phyloP scores from a whole-genome alignment of 2,113 vertebrate species.

The Reinhardtius hippoglossoides region DNA sequence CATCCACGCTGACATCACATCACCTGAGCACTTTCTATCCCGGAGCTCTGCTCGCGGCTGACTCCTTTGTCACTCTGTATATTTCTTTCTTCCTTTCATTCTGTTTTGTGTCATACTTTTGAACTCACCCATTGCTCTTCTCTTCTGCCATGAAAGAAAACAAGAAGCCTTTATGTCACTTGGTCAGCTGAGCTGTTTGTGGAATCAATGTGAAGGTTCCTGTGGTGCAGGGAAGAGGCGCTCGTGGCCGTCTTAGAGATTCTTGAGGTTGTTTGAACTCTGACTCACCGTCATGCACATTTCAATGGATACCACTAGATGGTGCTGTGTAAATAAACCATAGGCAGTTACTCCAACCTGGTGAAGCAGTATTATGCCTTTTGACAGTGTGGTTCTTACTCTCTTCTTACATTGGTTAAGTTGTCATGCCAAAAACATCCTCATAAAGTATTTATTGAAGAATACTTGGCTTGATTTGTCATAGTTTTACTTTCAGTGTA shows the following conservation, averaged over 20 bases:
- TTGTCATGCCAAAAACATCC: slow-evolving; percentile 70
- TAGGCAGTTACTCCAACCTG: slow-evolving; percentile 50
- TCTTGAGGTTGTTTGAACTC: slow-evolving; percentile 46
- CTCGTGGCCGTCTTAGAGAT: slow-evolving; percentile 24
- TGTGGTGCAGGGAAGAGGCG: slow-evolving; percentile 44
- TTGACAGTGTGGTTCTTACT: slow-evolving; percentile 45
- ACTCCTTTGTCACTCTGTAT: slow-evolving; percentile 56
- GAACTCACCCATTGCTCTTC: slow-evolving; percentile 65
- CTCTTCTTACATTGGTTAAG: slow-evolving; percentile 36
- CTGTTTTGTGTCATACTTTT: slow-evolving; percentile 64
- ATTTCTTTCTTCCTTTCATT: slow-evolving; percentile 57
- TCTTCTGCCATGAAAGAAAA: slow-evolving; percentile 65
- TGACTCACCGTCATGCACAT: slow-evolving; percentile 46
- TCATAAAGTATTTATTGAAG: slow-evolving; percentile 76
- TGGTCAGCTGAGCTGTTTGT: slow-evolving; percentile 39
- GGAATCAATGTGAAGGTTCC: slow-evolving; percentile 61
- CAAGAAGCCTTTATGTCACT: slow-evolving; percentile 63
- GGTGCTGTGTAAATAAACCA: slow-evolving; percentile 74
- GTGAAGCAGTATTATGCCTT: slow-evolving; percentile 66
- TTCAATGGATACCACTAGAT: slow-evolving; percentile 74
- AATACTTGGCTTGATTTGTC: slow-evolving; percentile 64
- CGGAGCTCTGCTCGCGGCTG: slow-evolving; percentile 69
- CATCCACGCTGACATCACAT: slow-evolving; percentile 52
- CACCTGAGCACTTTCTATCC: slow-evolving; percentile 72
- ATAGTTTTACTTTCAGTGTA: slow-evolving; percentile 67